phyloP scores from a whole-genome alignment of 2,888 invertebrate genomes.

The Scaptomyza tumidula region DNA sequence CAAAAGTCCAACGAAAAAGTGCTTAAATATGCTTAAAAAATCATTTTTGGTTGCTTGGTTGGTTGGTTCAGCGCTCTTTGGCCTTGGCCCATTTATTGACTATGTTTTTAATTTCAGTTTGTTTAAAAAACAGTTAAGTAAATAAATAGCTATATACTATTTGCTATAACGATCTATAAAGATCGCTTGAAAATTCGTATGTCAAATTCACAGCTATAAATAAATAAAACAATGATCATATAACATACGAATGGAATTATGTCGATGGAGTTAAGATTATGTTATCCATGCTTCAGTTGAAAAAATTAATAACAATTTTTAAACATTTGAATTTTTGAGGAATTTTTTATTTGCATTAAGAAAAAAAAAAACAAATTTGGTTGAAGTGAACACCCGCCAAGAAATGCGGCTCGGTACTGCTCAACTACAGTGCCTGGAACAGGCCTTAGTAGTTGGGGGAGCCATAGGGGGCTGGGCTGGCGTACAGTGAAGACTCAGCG shows the following conservation, averaged over 20 bases:
- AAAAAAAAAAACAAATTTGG: constrained; percentile 62
- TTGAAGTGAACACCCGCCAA: constrained; percentile 52
- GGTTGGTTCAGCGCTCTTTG: not conserved
- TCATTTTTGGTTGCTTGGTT: not conserved
- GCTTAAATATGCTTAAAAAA: constrained; percentile 31
- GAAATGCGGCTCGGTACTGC: constrained; percentile 20
- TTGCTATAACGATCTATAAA: too few species aligned
- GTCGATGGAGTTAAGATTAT: not conserved
- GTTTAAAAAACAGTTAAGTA: not conserved
- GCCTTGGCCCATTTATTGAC: constrained; percentile 49
- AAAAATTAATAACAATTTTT: too few species aligned
- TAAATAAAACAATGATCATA: too few species aligned
- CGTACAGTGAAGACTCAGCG: constrained; percentile 59
- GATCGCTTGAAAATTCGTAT: not conserved
- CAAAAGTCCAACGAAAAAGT: constrained; percentile 14
- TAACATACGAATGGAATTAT: too few species aligned
- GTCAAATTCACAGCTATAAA: not conserved
- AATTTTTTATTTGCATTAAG: constrained; percentile 63
- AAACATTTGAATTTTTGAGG: constrained; percentile 22
- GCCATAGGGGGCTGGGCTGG: constrained; percentile 67
- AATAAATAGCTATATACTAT: not conserved
- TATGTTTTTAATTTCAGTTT: constrained; percentile 11
- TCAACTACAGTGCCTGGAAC: not conserved
- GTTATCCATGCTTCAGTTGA: not conserved
- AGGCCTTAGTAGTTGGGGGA: constrained; percentile 57